Evolutionary conservation across 2,888 invertebrate genomes (phyloP).

Genomic region (Caenorhabditis sp.): DNA sequence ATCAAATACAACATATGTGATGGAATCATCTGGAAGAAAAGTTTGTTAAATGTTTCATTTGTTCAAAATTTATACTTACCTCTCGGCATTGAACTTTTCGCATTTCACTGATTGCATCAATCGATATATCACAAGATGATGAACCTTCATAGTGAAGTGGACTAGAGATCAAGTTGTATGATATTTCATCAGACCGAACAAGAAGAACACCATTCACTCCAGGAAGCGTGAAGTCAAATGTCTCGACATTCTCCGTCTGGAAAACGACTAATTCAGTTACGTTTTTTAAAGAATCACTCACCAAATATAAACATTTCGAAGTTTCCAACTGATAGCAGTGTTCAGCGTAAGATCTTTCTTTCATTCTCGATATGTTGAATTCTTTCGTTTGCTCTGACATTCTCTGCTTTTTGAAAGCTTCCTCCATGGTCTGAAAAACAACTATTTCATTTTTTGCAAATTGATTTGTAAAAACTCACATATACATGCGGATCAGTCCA

Average conservation of each 20-base stretch:
- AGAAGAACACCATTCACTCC: conserved; percentile 35
- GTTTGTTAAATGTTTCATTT: background rate
- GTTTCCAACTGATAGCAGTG: background rate
- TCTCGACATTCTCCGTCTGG: conserved; percentile 13
- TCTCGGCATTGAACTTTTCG: conserved; percentile 24
- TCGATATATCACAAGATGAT: background rate
- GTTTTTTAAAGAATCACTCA: background rate
- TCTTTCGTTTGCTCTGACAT: background rate
- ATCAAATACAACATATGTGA: conserved; percentile 27
- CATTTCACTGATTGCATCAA: background rate
- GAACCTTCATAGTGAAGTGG: conserved; percentile 1
- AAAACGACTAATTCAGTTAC: background rate
- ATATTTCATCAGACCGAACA: background rate
- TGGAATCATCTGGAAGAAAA: conserved; percentile 28
- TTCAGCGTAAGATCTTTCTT: conserved; percentile 17
- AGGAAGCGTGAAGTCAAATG: conserved; percentile 30
- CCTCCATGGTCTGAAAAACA: too few species aligned
- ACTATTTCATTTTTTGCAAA: too few species aligned
- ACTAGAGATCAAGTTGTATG: conserved; percentile 2
- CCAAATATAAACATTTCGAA: background rate
- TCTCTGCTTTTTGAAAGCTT: too few species aligned
- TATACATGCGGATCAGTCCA: conserved; percentile 13
- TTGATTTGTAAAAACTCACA: too few species aligned
- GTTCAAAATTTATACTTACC: background rate
- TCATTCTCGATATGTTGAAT: conserved; percentile 15